Percentiles rank a stretch among this genome's conserved stretches.
These are phyloP conservation scores for Tethea ocularis DNA, from an alignment of 2,888 invertebrate species.

Conservation along the genomic window DNA sequence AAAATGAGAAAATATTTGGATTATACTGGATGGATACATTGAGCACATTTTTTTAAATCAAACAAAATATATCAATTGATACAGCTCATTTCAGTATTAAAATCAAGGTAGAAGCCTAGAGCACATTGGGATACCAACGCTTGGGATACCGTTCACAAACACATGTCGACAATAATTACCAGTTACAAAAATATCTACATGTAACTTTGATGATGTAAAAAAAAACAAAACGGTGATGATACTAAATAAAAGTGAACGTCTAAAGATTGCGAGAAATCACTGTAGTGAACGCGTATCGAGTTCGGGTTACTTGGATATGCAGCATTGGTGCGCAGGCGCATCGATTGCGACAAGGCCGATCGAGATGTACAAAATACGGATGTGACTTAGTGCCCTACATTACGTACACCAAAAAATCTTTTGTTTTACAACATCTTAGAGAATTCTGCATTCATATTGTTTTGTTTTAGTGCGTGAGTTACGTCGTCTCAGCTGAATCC, in stretches of 20 bases:
- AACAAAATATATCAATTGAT: no score
- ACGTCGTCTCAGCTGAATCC: no score
- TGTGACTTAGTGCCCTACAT: not conserved
- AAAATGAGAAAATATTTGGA: no score
- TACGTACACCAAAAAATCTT: not conserved
- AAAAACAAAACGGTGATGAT: slow-evolving; percentile 25
- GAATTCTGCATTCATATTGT: no score
- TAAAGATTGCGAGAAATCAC: slow-evolving; percentile 21
- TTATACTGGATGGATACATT: no score
- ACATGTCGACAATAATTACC: not conserved
- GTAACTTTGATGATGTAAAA: not conserved
- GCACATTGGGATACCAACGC: not conserved
- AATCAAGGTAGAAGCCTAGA: no score
- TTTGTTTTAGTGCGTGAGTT: no score
- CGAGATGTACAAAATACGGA: not conserved
- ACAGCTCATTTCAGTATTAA: no score
- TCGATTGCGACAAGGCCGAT: not conserved
- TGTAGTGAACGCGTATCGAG: slow-evolving; percentile 8
- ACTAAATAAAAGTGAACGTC: slow-evolving; percentile 30
- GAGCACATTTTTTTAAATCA: no score
- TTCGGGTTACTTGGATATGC: not conserved
- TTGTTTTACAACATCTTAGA: not conserved
- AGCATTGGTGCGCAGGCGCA: not conserved
- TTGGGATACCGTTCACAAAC: not conserved
- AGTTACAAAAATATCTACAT: not conserved